Base-by-base conservation (phyloP, 2,797 vertebrate genomes). In the Paguma larvata region DNA sequence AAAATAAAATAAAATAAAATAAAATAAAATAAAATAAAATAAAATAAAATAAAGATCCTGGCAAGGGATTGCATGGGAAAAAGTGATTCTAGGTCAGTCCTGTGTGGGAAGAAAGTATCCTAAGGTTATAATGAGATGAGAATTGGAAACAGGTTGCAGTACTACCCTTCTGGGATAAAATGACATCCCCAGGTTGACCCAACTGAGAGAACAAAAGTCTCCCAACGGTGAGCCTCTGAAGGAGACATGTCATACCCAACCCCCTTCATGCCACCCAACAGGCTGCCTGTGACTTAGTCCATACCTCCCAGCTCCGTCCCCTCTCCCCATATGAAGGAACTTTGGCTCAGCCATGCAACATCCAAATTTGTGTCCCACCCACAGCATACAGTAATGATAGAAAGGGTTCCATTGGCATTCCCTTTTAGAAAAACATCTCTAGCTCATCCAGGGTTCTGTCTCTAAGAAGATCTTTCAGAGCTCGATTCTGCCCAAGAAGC, bases 151-250 rank as follows among this genome's bases (percentile, higher is more conserved):
- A 32, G 53, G 27, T 46, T 46, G 62, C 3, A 44, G 18, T 13
- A 16, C 27, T 30, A n/a, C 46, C 16, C 53, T 72, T 91, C 12
- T 23, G 51, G 19, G 34, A 46, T 18, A 91, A 67, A 95, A 70
- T 19, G 4, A 62, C 6, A 73, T 34, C 38, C 3, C 41, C n/a
- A 70, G 34, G 14, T 83, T 46, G 44, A 92, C 34, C 30, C 2
- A 15, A n/a, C 16, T 16, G 95, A n/a, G 4, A 92, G 30, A 84
- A 89, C 27, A 84, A 86, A 72, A 19, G n/a, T 70, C 34, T 65
- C n/a, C 62, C 77, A 80, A 0, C 6, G 25, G n/a, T 73, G 27
- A 78, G 13, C 19, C 23, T 48, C 2, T 9, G 9, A 62, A 85
- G 41, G 21, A 25, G 12, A 46, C 16, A 85, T 9, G 1, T 44